Evolutionary conservation across 1,140 invertebrate species (phyloP), one percentile per base, ranked within the genome.

Genomic region (Helicoverpa armigera): DNA sequence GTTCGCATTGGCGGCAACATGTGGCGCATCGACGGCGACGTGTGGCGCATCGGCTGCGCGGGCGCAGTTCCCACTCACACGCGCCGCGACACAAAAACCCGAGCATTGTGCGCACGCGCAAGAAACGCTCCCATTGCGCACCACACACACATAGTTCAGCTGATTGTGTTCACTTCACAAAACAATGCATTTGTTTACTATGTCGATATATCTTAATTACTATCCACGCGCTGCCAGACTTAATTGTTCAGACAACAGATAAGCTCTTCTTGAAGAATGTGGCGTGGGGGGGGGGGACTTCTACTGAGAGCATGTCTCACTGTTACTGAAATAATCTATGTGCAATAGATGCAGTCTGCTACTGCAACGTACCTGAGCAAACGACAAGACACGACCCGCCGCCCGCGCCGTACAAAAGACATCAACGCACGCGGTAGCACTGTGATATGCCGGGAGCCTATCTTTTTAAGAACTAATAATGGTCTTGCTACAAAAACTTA

Each of bases 351-450:
- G 0, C 23, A 23, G 23, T 23, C 23, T 23, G 23, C 23, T 23
- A 23, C 23, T 23, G 23, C 23, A 23, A 23, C 23, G 23, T 23
- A 23, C 23, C 23, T 23, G 23, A 23, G 23, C 23, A 16, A 58
- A 58, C 54, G n/a, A 58, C 5, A 58, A 23, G 23, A 23, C n/a
- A n/a, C 23, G 23, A 23, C 23, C 23, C 23, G 23, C 23, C 23
- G 23, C 23, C 23, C 23, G 23, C 23, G 23, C 23, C 61, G 14
- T 81, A 79, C 43, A 76, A 84, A 84, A 84, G 83, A 84, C 76
- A 81, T 84, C 80, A 84, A 84, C 83, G 83, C 82, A 69, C 58
- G 18, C 14, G 18, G 51, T 53, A 54, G 51, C 14, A 53, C 3
- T 51, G 14, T 48, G 65, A 43, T 67, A 50, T 7, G 16, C 7